Base-by-base conservation (phyloP, 1,140 invertebrate genomes). In the Gonioctena quinquepunctata region DNA sequence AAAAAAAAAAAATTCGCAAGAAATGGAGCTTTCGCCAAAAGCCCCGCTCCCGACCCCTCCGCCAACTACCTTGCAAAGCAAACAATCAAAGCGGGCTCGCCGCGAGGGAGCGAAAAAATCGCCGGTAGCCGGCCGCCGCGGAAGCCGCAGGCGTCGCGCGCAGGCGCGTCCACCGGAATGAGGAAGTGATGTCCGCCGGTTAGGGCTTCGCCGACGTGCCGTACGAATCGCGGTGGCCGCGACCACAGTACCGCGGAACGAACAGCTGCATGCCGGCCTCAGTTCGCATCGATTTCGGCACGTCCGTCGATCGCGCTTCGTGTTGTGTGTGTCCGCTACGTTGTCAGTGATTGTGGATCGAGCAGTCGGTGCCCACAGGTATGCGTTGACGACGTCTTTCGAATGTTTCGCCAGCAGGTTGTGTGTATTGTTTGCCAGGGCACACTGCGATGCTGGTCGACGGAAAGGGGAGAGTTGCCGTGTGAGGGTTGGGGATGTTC, bases 191-290 rank as follows among this genome's bases (percentile, higher is more conserved):
- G 23, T 27, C 59, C 27, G 59, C 16, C 64, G 13, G 48, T n/a
- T 48, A 8, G 13, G 64, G 8, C 21, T n/a, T 18, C 61, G 59
- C 18, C 27, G 33, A 66, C 42, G 64, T 27, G 52, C 64, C 26
- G 64, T 54, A 56, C 48, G 27, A 66, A 66, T 57, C 64, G 64
- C 64, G 64, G 27, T 22, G 13, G 64, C 49, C 64, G 64, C 42
- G 64, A 23, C 49, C 23, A 42, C 33, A 42, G 33, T 42, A 23
- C 22, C 33, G 26, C 13, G 22, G 18, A 28, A 27, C 22, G 21
- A 66, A 22, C 49, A 18, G 28, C 64, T 66, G 25, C 18, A 21
- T 63, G 19, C 61, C 25, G 27, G 25, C 33, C 42, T 63, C 18
- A 1, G 19, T n/a, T 8, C 13, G 61, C 28, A 28, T 8, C 13